phyloP scores from a whole-genome alignment of 1,140 invertebrate species.

The Oedothorax gibbosus region DNA sequence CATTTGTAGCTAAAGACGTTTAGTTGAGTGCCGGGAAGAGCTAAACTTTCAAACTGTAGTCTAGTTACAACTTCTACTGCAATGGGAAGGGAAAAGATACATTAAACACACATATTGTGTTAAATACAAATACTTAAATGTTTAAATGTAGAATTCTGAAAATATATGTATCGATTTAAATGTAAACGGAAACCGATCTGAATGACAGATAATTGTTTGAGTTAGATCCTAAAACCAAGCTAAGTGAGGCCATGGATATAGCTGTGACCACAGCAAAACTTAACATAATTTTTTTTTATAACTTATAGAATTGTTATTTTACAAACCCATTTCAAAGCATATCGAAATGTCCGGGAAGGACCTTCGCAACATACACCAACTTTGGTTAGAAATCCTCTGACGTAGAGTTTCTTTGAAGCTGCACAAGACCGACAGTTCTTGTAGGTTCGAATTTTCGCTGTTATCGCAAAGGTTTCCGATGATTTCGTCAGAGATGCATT shows the following conservation, averaged over 20 bases:
- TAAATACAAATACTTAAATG: too few species aligned
- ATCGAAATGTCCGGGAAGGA: background rate
- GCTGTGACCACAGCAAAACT: too few species aligned
- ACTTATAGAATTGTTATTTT: background rate
- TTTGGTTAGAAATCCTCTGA: background rate
- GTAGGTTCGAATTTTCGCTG: background rate
- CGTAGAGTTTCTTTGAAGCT: background rate
- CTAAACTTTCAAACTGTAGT: background rate
- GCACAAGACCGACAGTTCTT: slow-evolving; percentile 1
- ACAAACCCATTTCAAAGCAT: background rate
- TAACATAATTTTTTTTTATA: too few species aligned
- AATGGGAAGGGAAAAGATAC: background rate
- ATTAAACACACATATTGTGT: too few species aligned
- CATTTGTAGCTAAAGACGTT: slow-evolving; percentile 10
- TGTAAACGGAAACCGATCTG: too few species aligned
- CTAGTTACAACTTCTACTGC: slow-evolving; percentile 17
- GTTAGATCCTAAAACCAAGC: too few species aligned
- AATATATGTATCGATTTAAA: too few species aligned
- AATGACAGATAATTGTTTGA: too few species aligned
- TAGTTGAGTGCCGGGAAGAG: background rate
- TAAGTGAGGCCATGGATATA: too few species aligned
- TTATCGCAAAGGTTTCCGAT: background rate
- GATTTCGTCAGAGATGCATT: slow-evolving; percentile 18
- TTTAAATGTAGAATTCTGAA: too few species aligned
- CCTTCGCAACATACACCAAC: background rate